Conservation (phyloP, 2,797 vertebrate species). For the Picus viridis region DNA sequence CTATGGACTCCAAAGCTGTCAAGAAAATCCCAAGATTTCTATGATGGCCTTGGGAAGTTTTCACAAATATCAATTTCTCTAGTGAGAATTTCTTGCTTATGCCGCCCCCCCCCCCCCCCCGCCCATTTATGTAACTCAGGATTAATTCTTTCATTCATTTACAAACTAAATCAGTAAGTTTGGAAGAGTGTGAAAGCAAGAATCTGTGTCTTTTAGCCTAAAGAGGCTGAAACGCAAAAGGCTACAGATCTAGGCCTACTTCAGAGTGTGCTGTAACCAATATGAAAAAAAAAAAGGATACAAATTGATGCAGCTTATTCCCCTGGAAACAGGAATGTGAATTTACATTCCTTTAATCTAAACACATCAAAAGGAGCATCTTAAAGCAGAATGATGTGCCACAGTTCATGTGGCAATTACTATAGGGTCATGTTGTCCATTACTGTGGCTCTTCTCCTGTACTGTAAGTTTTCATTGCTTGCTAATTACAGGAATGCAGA, state of each 20-base stretch:
- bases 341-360: slow-evolving; percentile 49
- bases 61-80: neutral
- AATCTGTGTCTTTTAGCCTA: neutral
- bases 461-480: slow-evolving; percentile 48
- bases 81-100: neutral
- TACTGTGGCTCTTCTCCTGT: slow-evolving; percentile 30
- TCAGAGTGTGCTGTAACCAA: neutral
- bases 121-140: neutral
- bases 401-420: slow-evolving; percentile 31
- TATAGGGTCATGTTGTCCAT: slow-evolving; percentile 46
- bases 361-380: slow-evolving; percentile 52
- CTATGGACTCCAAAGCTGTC: neutral
- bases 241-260: neutral
- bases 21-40: neutral
- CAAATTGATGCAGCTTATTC: slow-evolving; percentile 7
- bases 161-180: neutral
- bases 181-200: neutral
- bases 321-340: slow-evolving; percentile 22
- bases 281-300: neutral
- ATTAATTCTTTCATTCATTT: neutral
- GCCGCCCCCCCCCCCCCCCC: neutral
- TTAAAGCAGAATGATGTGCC: slow-evolving; percentile 45
- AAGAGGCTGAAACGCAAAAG: neutral
- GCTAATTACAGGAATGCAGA: slow-evolving; percentile 64
- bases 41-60: neutral